phyloP scores from a whole-genome alignment of 2,797 vertebrate species.

The Coccyzus lansbergi region DNA sequence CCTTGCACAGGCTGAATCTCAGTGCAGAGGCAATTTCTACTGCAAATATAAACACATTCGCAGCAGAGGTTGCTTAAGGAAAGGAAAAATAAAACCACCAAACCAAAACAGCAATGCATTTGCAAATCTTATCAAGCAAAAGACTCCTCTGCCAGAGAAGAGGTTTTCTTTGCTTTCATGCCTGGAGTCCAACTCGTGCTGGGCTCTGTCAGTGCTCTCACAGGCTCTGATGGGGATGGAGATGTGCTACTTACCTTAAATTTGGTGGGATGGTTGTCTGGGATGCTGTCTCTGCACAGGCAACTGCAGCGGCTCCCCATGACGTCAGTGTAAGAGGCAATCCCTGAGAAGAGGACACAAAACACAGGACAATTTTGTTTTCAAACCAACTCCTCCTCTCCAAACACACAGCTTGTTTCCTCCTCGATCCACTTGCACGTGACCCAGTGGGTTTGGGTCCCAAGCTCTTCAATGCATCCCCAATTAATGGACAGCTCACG shows the following conservation, averaged over 20 bases:
- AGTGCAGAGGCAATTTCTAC: background rate
- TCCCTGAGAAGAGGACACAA: slow-evolving; percentile 69
- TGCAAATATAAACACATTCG: background rate
- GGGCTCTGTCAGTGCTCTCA: background rate
- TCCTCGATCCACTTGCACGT: accelerated
- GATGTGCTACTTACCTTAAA: slow-evolving; percentile 86
- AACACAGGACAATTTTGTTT: background rate
- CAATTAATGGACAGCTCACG: accelerated
- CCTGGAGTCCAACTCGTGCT: background rate
- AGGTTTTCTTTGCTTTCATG: background rate
- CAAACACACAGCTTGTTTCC: background rate
- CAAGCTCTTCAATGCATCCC: background rate
- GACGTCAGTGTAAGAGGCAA: slow-evolving; percentile 88
- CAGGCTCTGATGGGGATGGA: background rate
- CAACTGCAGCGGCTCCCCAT: slow-evolving; percentile 99
- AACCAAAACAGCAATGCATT: background rate
- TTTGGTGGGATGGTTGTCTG: slow-evolving; percentile 97
- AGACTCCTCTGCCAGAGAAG: background rate
- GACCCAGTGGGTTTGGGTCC: background rate
- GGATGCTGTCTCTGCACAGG: slow-evolving; percentile 92
- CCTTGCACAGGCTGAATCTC: background rate
- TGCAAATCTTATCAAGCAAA: background rate
- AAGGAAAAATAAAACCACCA: background rate
- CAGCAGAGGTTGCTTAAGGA: background rate
- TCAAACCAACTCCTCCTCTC: background rate